These are phyloP conservation scores for Tachysurus vachellii DNA, from an alignment of 2,113 vertebrate genomes.

Conservation along the genomic window DNA sequence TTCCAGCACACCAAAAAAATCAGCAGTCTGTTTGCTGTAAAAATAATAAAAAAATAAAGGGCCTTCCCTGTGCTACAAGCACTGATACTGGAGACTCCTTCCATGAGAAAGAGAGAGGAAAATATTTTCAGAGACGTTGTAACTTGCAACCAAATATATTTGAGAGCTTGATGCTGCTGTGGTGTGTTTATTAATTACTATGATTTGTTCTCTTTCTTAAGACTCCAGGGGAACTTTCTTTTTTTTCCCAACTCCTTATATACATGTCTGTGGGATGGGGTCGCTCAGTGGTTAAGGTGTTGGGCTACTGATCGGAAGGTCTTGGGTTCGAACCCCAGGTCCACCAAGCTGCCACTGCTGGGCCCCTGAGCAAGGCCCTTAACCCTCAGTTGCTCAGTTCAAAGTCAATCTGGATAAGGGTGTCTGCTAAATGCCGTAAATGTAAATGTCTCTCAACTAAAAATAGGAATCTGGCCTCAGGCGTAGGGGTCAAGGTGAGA, in stretches of 20 bases:
- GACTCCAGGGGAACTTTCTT: neutral
- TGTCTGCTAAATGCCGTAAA: too few species aligned
- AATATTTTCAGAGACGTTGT: neutral
- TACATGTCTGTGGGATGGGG: too few species aligned
- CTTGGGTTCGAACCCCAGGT: too few species aligned
- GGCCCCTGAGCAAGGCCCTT: too few species aligned
- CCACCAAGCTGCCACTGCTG: too few species aligned
- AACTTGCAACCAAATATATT: too few species aligned
- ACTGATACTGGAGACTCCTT: neutral
- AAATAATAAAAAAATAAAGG: too few species aligned
- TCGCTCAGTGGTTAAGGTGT: too few species aligned
- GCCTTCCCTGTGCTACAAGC: neutral
- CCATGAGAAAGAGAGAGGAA: neutral
- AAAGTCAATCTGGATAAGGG: too few species aligned
- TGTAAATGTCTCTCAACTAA: neutral
- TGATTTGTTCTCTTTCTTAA: neutral
- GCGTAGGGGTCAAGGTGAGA: slow-evolving; percentile 11
- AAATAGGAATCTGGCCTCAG: slow-evolving; percentile 1
- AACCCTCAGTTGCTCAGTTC: too few species aligned
- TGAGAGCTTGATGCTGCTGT: too few species aligned
- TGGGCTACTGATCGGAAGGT: too few species aligned
- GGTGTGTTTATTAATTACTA: neutral
- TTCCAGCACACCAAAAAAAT: neutral
- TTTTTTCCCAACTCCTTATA: neutral
- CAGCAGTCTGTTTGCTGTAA: neutral